A percentile compares a stretch with the other conserved stretches of the same genome.
phyloP scores from a whole-genome alignment of 1,140 invertebrate species.

The Drosophila micromelanica region DNA sequence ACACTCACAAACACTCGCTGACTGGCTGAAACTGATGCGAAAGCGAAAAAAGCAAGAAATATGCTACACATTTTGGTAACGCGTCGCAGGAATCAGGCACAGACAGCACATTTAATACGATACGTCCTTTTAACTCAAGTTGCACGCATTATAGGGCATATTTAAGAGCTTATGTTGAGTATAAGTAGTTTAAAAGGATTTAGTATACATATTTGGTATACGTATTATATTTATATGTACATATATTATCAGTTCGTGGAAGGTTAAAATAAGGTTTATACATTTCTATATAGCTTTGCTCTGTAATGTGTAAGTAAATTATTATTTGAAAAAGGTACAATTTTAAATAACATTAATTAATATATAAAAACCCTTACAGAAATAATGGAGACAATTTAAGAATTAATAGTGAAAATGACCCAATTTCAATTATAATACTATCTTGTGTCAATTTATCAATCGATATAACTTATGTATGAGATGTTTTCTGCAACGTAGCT shows the following conservation, averaged over 20 bases:
- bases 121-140: slow-evolving; percentile 16
- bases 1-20: slow-evolving; percentile 22
- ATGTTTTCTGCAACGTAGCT: not conserved
- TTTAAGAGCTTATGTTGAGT: slow-evolving; percentile 12
- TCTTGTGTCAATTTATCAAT: no score
- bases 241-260: not conserved
- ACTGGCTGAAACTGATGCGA: slow-evolving; percentile 18
- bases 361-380: not conserved
- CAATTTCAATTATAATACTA: no score
- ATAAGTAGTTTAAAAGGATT: not conserved
- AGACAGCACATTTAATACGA: slow-evolving; percentile 37
- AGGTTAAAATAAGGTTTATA: not conserved
- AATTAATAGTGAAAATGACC: no score
- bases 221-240: not conserved
- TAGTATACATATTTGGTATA: not conserved
- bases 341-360: no score
- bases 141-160: slow-evolving; percentile 13
- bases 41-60: slow-evolving; percentile 7
- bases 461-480: no score
- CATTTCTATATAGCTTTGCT: not conserved
- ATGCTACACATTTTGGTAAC: slow-evolving; percentile 34
- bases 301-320: no score
- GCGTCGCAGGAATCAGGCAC: slow-evolving; percentile 23
- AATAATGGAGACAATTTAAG: not conserved
- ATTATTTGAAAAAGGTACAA: no score